Evolutionary conservation across 2,113 vertebrate genomes (phyloP), one percentile per base, ranked within the genome.

Genomic region (Megaptera novaeangliae): DNA sequence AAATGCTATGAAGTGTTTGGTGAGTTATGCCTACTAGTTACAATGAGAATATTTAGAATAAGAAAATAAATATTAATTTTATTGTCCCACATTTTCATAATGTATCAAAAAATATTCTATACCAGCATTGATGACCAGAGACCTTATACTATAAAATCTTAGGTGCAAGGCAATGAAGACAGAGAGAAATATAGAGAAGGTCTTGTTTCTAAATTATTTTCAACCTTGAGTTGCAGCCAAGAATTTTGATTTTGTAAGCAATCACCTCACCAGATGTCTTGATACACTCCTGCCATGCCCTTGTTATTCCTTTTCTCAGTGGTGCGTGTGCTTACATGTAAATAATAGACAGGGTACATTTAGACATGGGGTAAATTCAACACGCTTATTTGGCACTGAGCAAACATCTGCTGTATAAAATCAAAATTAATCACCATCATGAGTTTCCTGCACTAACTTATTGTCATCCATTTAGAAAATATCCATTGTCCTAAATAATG

Each of bases 331-430:
- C 90, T 96, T 93, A 94, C 96, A 91, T 97, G 96, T 98, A 97
- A 97, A 98, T 98, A 98, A 98, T 95, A 97, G 94, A 97, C 96
- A 98, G 96, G 93, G 91, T 97, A 97, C 96, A 97, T 97, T 98
- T 97, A 96, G 94, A 97, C 95, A 96, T 89, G 97, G 93, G 93
- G 94, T 94, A 98, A 96, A 96, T 66, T 97, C 95, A 98, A 95
- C 95, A 98, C 94, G 77, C 96, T 96, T 97, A 98, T 97, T 97
- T 97, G 97, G 85, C 77, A 97, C 90, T 94, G 95, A 95, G 96
- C 84, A 96, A 98, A 97, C 96, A 97, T 97, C 97, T 98, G 97
- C 41, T 97, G 44, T 97, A 97, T 94, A 91, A 97, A 98, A 95
- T 97, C 91, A 96, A 97, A 96, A 98, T 97, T 97, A 98, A 97